Percentiles rank a stretch among this genome's conserved stretches.
Evolutionary conservation across 2,113 vertebrate species (phyloP).

Genomic region (Equus przewalskii): DNA sequence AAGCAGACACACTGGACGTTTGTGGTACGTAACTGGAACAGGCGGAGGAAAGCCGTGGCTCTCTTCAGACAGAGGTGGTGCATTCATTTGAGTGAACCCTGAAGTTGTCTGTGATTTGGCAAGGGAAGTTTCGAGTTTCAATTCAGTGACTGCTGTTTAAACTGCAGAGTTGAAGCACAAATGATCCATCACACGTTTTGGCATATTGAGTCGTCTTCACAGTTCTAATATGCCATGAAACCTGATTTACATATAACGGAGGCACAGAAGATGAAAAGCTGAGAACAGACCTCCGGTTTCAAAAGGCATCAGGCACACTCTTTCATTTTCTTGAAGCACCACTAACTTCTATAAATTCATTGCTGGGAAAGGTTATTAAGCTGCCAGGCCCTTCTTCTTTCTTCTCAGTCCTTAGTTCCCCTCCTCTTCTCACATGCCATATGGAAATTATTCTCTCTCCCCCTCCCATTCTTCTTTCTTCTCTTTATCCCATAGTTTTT

Average conservation of each 20-base stretch:
- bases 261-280: conserved; percentile 80
- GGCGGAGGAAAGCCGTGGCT: fast-evolving
- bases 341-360: conserved; percentile 52
- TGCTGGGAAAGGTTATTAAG: conserved; percentile 63
- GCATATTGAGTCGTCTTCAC: conserved; percentile 86
- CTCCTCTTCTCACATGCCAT: not conserved
- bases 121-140: conserved; percentile 59
- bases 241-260: conserved; percentile 85
- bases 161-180: conserved; percentile 76
- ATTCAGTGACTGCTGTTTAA: conserved; percentile 76
- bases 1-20: not conserved
- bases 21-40: not conserved
- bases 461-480: not conserved
- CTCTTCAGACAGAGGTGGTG: not conserved
- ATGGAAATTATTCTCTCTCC: not conserved
- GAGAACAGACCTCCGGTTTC: conserved; percentile 77
- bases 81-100: not conserved
- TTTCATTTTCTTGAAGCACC: conserved; percentile 69
- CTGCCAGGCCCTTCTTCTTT: not conserved
- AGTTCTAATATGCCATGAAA: conserved; percentile 87
- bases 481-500: not conserved
- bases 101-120: conserved; percentile 9
- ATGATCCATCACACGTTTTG: conserved; percentile 85
- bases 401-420: conserved; percentile 12
- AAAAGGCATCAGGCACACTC: conserved; percentile 76